Conservation (phyloP, 2,113 vertebrate species). For the Hepsetus odoe region DNA sequence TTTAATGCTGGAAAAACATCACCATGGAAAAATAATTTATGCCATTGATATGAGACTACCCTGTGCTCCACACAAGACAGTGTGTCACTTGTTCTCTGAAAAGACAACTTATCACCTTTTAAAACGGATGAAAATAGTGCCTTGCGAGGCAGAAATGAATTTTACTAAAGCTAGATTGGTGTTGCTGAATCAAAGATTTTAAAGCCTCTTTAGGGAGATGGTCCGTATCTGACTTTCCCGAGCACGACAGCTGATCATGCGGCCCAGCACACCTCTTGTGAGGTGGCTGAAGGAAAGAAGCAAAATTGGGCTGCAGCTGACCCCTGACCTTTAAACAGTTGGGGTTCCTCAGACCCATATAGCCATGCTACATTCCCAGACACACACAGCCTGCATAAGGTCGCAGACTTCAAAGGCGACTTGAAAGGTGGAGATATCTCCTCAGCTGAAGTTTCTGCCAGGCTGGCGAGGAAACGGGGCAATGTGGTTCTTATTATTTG, state of each 20-base stretch:
- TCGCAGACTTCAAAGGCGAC: constrained; percentile 73
- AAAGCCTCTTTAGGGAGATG: constrained; percentile 15
- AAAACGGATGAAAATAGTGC: background rate
- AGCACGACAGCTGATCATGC: constrained; percentile 11
- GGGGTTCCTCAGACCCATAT: constrained; percentile 30
- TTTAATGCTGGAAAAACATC: constrained; percentile 58
- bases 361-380: constrained; percentile 66
- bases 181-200: background rate
- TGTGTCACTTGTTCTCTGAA: constrained; percentile 49
- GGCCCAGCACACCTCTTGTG: constrained; percentile 1
- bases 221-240: constrained; percentile 31
- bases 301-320: background rate
- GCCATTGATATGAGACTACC: constrained; percentile 32
- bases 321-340: constrained; percentile 12
- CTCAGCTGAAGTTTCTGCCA: constrained; percentile 58
- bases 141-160: background rate
- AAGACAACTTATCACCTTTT: constrained; percentile 59
- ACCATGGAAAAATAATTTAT: constrained; percentile 57
- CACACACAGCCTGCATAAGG: constrained; percentile 54
- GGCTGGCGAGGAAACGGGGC: constrained; percentile 59
- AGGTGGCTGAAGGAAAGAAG: background rate
- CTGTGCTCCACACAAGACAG: constrained; percentile 20
- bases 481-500: constrained; percentile 83
- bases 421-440: constrained; percentile 74
- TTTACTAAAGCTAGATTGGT: constrained; percentile 8